Evolutionary conservation across 1,140 invertebrate species (phyloP), one percentile per base, ranked within the genome.

Genomic region (Euura lappo): DNA sequence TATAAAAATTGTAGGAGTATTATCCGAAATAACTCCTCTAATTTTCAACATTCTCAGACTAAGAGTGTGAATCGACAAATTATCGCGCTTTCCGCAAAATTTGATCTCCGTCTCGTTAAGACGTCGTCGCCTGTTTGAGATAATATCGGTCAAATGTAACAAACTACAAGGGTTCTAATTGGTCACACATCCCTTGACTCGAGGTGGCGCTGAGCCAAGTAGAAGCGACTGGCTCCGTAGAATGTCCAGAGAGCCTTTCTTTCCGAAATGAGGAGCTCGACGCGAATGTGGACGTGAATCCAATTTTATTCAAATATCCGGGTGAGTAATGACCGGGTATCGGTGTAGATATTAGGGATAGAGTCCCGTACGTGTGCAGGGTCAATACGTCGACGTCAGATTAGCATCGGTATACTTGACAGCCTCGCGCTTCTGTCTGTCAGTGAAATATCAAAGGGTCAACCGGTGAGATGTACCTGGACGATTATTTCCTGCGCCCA

Each of bases 381-480:
- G 47, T 51, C 83, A 82, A 86, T 86, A 85, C 85, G 83, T 85
- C 82, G 77, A 80, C 84, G 85, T 86, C 83, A 86, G 84, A 86
- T 85, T 86, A 85, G 80, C 80, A 86, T 86, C 85, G 81, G 81
- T 75, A 78, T 28, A 79, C 83, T 85, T 85, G 84, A 86, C 83
- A 85, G 83, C 81, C 84, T 85, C 82, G 83, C 83, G 84, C 84
- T 85, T 86, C 85, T 85, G 85, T 84, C 84, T 79, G 84, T 85
- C 83, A 80, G 77, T 79, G 78, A 80, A 79, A 79, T 72, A 75
- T 79, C 80, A 77, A 67, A 10, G 76, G 75, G 77, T 83, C 83
- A 80, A 80, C 68, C 66, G 75, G 71, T 75, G 78, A 82, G 80
- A 85, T 84, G 74, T 81, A 80, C 79, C 79, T 74, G 80, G 77